A percentile compares a stretch with the other conserved stretches of the same genome.
Conservation (phyloP, 2,888 invertebrate species). For the Platycnemis pennipes region DNA sequence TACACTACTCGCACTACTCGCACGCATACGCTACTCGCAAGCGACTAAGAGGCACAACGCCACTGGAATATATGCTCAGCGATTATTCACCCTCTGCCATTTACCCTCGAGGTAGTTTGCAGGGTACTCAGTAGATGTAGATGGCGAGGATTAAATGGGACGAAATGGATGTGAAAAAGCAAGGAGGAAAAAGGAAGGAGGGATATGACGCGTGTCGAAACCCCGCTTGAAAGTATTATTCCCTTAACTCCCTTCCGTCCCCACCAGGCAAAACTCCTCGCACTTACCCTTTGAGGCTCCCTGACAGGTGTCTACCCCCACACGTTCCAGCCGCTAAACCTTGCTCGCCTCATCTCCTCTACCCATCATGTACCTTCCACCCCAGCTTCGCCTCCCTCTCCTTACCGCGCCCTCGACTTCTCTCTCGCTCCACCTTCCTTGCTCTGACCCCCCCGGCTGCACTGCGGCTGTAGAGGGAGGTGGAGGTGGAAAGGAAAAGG, state of each 20-base stretch:
- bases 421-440: not conserved
- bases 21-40: too few relatives aligned
- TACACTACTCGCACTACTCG: too few relatives aligned
- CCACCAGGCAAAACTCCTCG: not conserved
- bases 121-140: not conserved
- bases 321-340: not conserved
- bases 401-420: not conserved
- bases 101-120: not conserved
- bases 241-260: not conserved
- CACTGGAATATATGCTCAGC: too few relatives aligned
- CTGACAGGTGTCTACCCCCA: constrained; percentile 53
- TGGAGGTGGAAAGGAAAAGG: not conserved
- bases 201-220: constrained; percentile 47
- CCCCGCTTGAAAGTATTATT: constrained; percentile 28
- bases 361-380: not conserved
- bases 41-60: too few relatives aligned
- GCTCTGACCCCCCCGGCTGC: not conserved
- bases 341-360: not conserved
- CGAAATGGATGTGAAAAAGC: too few relatives aligned
- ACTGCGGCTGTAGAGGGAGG: not conserved
- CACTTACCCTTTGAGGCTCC: not conserved
- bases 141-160: not conserved
- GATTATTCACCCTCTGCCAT: too few relatives aligned
- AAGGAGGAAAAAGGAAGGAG: not conserved
- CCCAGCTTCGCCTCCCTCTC: not conserved